Conservation (phyloP, 2,888 invertebrate genomes). For the Octonoba sinensis region DNA sequence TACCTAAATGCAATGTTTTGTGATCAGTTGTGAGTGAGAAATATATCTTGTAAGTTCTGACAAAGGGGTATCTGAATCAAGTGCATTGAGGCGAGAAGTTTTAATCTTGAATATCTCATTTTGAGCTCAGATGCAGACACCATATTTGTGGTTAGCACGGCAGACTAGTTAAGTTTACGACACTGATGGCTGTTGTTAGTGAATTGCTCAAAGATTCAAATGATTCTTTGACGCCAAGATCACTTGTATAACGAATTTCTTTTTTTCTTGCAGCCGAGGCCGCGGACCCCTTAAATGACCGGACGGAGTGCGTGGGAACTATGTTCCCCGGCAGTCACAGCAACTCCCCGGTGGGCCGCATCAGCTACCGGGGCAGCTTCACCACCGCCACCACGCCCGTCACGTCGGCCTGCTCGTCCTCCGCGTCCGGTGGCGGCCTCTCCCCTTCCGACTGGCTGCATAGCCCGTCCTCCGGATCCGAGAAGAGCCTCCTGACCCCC, state of each 20-base stretch:
- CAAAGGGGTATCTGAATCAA: too few relatives aligned
- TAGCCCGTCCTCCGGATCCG: slow-evolving; percentile 66
- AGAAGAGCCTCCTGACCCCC: slow-evolving; percentile 69
- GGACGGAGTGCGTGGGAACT: slow-evolving; percentile 53
- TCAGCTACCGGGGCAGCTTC: slow-evolving; percentile 79
- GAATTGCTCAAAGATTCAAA: too few relatives aligned
- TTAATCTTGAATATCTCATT: too few relatives aligned
- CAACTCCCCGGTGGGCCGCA: slow-evolving; percentile 68
- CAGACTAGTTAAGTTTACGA: too few relatives aligned
- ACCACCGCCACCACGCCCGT: slow-evolving; percentile 76
- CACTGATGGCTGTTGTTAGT: too few relatives aligned
- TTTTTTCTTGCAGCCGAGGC: slow-evolving; percentile 59
- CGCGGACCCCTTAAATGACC: slow-evolving; percentile 64
- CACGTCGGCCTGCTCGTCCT: slow-evolving; percentile 45
- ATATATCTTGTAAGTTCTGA: too few relatives aligned
- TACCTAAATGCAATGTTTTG: too few relatives aligned
- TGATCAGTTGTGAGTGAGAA: too few relatives aligned
- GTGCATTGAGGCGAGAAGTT: too few relatives aligned
- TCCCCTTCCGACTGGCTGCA: slow-evolving; percentile 60
- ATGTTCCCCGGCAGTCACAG: slow-evolving; percentile 67
- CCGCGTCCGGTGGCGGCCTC: slow-evolving; percentile 17
- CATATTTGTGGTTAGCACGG: too few relatives aligned
- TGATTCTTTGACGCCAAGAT: too few relatives aligned
- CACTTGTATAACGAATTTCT: neutral
- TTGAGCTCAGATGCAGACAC: too few relatives aligned